These are phyloP conservation scores for Caradrina clavipalpis DNA, from an alignment of 2,888 invertebrate genomes.

Conservation along the genomic window DNA sequence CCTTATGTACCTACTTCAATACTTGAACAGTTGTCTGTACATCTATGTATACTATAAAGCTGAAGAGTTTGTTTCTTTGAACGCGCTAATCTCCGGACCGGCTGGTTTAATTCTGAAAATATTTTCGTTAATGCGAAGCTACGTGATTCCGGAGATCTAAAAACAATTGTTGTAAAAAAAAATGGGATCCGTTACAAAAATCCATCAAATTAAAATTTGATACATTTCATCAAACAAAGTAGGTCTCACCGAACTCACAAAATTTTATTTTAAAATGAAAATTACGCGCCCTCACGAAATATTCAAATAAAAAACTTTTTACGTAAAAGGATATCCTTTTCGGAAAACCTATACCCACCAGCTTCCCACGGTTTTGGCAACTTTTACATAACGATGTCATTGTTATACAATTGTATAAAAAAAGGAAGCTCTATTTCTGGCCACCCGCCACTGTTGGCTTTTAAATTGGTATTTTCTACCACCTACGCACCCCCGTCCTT, in stretches of 20 bases:
- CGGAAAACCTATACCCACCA: constrained; percentile 4
- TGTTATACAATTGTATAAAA: constrained; percentile 27
- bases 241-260: neutral
- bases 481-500: constrained; percentile 22
- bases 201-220: no score
- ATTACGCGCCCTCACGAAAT: neutral
- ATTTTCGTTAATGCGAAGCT: no score
- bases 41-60: no score
- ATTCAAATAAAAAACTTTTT: neutral
- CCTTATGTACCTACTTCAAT: neutral
- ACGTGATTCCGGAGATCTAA: no score
- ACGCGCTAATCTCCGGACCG: no score
- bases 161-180: no score
- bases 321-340: constrained; percentile 12
- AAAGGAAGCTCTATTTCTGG: constrained; percentile 31
- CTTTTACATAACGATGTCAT: constrained; percentile 34
- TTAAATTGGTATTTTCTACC: constrained; percentile 27
- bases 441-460: neutral
- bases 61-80: no score
- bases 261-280: neutral
- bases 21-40: neutral
- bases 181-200: no score
- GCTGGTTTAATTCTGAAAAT: no score
- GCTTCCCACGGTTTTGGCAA: constrained; percentile 1
- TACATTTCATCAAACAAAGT: no score